phyloP scores from a whole-genome alignment of 2,888 invertebrate genomes.

The Nemapogon koenigi region DNA sequence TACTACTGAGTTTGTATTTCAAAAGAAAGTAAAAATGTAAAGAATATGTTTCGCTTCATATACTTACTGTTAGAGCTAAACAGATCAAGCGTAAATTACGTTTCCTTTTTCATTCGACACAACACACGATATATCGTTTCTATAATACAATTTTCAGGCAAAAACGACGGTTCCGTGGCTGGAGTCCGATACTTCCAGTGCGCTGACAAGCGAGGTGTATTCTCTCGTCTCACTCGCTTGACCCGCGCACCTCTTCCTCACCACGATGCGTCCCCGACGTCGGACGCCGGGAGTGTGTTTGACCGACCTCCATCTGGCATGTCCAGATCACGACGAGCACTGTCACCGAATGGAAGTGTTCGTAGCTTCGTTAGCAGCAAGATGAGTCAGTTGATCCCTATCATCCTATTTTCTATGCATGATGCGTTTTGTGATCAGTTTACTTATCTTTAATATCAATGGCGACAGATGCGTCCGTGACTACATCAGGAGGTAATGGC shows the following conservation, averaged over 20 bases:
- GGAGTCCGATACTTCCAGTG: slow-evolving; percentile 94
- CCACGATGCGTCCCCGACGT: slow-evolving; percentile 45
- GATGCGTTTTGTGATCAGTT: too few species aligned
- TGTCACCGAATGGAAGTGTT: slow-evolving; percentile 57
- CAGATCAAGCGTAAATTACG: too few species aligned
- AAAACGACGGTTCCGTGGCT: slow-evolving; percentile 95
- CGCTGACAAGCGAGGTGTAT: slow-evolving; percentile 90
- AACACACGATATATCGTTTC: too few species aligned
- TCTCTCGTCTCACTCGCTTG: slow-evolving; percentile 87
- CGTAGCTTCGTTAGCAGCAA: slow-evolving; percentile 59
- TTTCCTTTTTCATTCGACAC: too few species aligned
- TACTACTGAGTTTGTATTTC: too few species aligned
- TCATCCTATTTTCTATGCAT: too few species aligned
- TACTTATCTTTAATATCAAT: too few species aligned
- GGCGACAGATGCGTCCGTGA: slow-evolving; percentile 53
- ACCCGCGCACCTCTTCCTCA: slow-evolving; percentile 73
- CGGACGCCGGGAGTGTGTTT: slow-evolving; percentile 55
- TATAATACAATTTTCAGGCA: slow-evolving; percentile 67
- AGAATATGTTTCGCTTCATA: too few species aligned
- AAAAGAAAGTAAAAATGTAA: too few species aligned
- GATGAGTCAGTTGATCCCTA: slow-evolving; percentile 47
- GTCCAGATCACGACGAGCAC: slow-evolving; percentile 42
- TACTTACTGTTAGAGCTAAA: too few species aligned
- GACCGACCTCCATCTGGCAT: slow-evolving; percentile 53
- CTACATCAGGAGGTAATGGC: slow-evolving; percentile 39